Percentiles rank a stretch among this genome's conserved stretches.
Evolutionary conservation across 2,113 vertebrate genomes (phyloP).

Genomic region (Solenodon paradoxus): DNA sequence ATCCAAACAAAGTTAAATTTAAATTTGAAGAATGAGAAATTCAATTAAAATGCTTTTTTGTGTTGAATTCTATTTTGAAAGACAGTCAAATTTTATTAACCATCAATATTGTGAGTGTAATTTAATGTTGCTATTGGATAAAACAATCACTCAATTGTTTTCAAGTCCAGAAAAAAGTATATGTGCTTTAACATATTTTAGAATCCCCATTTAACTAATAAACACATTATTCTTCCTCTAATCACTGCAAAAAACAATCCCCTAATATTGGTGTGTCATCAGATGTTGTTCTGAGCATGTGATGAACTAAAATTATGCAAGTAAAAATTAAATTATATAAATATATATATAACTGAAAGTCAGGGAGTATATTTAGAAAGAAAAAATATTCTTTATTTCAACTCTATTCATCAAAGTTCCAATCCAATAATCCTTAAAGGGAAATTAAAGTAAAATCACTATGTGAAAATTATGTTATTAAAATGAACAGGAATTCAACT

Average conservation of each 20-base stretch:
- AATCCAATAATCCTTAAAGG: not conserved
- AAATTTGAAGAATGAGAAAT: not conserved
- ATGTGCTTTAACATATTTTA: not conserved
- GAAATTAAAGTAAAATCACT: conserved; percentile 24
- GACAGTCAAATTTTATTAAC: not conserved
- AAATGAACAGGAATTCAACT: conserved; percentile 23
- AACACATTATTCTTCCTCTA: not conserved
- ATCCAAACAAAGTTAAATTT: not conserved
- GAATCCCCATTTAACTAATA: not conserved
- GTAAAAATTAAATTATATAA: conserved; percentile 2
- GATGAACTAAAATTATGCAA: not conserved
- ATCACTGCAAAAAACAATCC: conserved; percentile 1
- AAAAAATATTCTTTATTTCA: no score
- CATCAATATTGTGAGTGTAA: not conserved
- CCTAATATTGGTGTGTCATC: not conserved
- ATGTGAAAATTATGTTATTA: not conserved
- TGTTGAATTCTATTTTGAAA: not conserved
- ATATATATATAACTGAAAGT: not conserved
- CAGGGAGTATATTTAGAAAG: no score
- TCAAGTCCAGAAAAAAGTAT: not conserved
- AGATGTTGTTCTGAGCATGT: not conserved
- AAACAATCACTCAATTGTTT: not conserved
- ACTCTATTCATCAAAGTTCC: not conserved
- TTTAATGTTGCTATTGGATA: not conserved
- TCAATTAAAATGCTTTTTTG: not conserved